A percentile compares a stretch with the other conserved stretches of the same genome.
phyloP scores from a whole-genome alignment of 2,113 vertebrate genomes.

The Rhinopomastus cyanomelas region DNA sequence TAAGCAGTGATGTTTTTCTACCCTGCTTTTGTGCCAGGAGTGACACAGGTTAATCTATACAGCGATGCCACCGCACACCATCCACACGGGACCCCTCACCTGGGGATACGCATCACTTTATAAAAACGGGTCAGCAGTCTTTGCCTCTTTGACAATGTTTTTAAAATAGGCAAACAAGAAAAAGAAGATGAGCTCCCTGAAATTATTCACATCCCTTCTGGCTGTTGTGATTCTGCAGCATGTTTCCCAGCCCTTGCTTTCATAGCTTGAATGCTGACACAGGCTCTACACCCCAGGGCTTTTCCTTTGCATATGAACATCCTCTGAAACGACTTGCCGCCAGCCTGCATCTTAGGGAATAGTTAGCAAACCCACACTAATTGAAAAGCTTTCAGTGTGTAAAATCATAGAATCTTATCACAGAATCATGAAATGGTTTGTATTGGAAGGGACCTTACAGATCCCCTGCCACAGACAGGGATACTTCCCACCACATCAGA shows the following conservation, averaged over 20 bases:
- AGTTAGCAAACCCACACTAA: neutral
- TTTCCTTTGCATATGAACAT: neutral
- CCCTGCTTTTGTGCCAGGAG: neutral
- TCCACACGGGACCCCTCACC: fast-evolving
- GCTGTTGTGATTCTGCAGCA: neutral
- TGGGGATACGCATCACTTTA: neutral
- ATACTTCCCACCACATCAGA: too few species aligned
- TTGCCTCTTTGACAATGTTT: neutral
- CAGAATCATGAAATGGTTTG: too few species aligned
- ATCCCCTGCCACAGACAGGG: too few species aligned
- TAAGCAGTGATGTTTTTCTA: neutral
- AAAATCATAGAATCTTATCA: neutral
- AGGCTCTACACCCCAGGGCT: neutral
- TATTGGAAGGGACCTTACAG: too few species aligned
- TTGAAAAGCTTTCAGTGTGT: neutral
- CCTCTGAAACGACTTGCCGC: neutral
- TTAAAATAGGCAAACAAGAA: neutral
- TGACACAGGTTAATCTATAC: neutral
- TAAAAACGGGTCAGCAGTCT: neutral
- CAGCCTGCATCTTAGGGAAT: neutral
- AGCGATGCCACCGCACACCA: fast-evolving
- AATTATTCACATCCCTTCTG: neutral
- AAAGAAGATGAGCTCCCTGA: neutral
- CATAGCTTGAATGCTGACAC: neutral
- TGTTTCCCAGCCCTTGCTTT: neutral